Base-by-base conservation (phyloP, 92 coral and sea anemone species). In the Epizoanthus ramosus region DNA sequence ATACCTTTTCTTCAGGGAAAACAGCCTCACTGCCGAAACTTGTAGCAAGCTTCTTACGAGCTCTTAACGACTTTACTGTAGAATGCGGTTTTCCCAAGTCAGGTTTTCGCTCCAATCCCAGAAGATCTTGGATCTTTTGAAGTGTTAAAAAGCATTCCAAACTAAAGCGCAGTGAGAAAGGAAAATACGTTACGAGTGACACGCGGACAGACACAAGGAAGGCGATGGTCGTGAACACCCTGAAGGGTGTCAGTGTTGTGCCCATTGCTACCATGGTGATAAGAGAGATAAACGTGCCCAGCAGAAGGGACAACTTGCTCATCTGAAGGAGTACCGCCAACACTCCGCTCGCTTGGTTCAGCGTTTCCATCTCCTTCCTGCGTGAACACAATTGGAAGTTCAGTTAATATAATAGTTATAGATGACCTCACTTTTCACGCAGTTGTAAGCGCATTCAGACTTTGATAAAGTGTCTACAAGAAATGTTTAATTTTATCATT, bases 221-320 rank as follows among this genome's bases (percentile, higher is more conserved):
- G 31, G 79, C 79, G 35, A 74, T 74, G 79, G 79, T 74, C 31
- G 79, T 74, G 39, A 74, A 74, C 52, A 74, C 79, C 19, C n/a
- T 53, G 16, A 23, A 74, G 17, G 79, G 79, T n/a, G 79, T 74
- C 63, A 74, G 79, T 52, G 79, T 22, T 16, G 59, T 57, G 28
- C 79, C 79, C 79, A 53, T 56, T 25, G 82, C 82, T 19, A 77
- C 52, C 82, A 77, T 77, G 2, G 82, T 77, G n/a, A 77, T 41
- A 24, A 77, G 82, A 21, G 82, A 77, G 19, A 77, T 77, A 10
- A 77, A 77, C 24, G 59, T 77, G 14, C 82, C 82, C 8, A 77
- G 60, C 8, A 77, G 31, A 13, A 77, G 71, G 21, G 82, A 77
- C 25, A 77, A 57, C 24, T 77, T 77, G 23, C 82, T 77, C 58